Conservation (phyloP, 2,113 vertebrate species). For the Triplophysa siluroides region DNA sequence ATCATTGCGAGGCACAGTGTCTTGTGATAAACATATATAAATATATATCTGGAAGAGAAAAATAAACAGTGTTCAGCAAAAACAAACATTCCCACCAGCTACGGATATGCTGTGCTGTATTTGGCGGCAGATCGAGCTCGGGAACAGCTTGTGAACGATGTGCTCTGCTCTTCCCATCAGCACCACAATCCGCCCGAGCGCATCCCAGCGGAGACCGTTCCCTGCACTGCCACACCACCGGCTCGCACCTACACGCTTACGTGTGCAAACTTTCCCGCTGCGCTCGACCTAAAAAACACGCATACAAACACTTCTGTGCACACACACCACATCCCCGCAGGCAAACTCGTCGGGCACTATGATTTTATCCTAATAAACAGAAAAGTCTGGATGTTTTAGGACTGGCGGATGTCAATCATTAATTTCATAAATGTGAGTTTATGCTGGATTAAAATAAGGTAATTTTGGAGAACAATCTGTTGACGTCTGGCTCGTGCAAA, state of each 20-base stretch:
- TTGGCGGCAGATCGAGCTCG: slow-evolving; percentile 61
- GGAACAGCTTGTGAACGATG: slow-evolving; percentile 68
- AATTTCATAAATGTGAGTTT: slow-evolving; percentile 6
- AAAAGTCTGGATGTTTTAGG: background rate
- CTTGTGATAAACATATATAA: slow-evolving; percentile 60
- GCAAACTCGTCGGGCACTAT: background rate
- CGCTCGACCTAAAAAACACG: slow-evolving; percentile 30
- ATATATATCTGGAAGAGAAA: slow-evolving; percentile 44
- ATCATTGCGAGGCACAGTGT: slow-evolving; percentile 61
- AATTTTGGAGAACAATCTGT: too few relatives aligned
- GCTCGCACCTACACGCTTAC: slow-evolving; percentile 27
- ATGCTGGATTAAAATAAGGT: slow-evolving; percentile 21
- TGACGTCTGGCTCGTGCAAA: too few relatives aligned
- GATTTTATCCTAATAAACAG: background rate
- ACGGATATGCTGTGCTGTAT: slow-evolving; percentile 36
- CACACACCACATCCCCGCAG: background rate
- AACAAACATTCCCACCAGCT: slow-evolving; percentile 65
- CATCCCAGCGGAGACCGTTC: slow-evolving; percentile 32
- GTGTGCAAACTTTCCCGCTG: slow-evolving; percentile 34
- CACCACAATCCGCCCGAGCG: slow-evolving; percentile 41
- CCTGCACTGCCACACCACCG: slow-evolving; percentile 1
- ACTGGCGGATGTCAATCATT: slow-evolving; percentile 6
- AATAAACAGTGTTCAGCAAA: slow-evolving; percentile 69
- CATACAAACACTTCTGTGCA: background rate
- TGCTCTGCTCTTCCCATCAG: slow-evolving; percentile 40